These are phyloP conservation scores for Pangasius macronema DNA, from an alignment of 2,797 vertebrate species.

Conservation along the genomic window DNA sequence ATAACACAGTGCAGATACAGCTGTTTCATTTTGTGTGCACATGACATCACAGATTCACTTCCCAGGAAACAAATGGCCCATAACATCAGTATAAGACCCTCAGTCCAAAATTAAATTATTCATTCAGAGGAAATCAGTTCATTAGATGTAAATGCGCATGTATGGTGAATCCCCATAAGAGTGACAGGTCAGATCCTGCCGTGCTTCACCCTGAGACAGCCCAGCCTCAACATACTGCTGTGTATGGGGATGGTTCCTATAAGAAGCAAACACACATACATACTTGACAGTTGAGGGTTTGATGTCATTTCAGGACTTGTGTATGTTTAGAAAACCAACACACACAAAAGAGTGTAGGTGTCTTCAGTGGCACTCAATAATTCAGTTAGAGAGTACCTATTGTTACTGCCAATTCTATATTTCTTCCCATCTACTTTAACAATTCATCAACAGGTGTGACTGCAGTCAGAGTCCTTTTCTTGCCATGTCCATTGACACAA, in stretches of 20 bases:
- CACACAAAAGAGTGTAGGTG: conserved; percentile 40
- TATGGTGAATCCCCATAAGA: conserved; percentile 17
- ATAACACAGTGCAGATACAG: background rate
- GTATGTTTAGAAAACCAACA: conserved; percentile 24
- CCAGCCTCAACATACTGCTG: conserved; percentile 12
- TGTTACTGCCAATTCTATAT: conserved; percentile 47
- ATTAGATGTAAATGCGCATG: conserved; percentile 21
- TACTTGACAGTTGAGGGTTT: too few relatives aligned
- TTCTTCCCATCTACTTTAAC: conserved; percentile 68
- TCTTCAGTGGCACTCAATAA: conserved; percentile 66
- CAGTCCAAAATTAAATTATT: conserved; percentile 9
- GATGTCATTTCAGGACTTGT: conserved; percentile 5
- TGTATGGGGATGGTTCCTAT: background rate
- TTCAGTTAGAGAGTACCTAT: conserved; percentile 50
- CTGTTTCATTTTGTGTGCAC: background rate
- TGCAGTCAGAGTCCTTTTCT: conserved; percentile 65
- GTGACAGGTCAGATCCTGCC: conserved; percentile 29
- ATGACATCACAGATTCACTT: conserved; percentile 28
- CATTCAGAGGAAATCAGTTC: background rate
- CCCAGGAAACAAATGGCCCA: conserved; percentile 22
- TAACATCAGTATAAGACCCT: background rate
- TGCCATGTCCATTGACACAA: conserved; percentile 56
- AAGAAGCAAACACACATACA: conserved; percentile 6
- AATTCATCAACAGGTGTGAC: conserved; percentile 68
- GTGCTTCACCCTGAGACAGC: conserved; percentile 23